Evolutionary conservation across 2,888 invertebrate genomes (phyloP), one percentile per base, ranked within the genome.

Genomic region (Caenorhabditis sp.): DNA sequence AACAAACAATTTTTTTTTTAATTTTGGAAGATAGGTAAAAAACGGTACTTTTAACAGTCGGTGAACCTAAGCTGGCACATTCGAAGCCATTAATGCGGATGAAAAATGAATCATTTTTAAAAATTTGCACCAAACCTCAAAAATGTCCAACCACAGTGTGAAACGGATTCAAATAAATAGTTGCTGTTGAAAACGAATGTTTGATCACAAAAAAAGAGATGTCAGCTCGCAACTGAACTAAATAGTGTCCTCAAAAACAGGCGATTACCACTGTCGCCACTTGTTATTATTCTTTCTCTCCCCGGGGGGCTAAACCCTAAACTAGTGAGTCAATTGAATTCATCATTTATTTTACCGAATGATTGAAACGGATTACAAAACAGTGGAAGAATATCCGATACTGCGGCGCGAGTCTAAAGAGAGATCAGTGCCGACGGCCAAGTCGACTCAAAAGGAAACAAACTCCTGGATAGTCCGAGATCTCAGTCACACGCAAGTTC

Each of bases 231-330:
- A 60, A 35, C 61, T 28, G 61, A 55, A 76, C 60, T 51, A 53
- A 40, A 76, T 61, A 67, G 67, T 68, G 76, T 61, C 67, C 67
- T 67, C 67, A 61, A 76, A 67, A 67, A 76, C 55, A 67, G 61
- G 67, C 35, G 76, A 76, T 76, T 76, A 76, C 60, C 76, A 20
- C 40, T 67, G 76, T 60, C 76, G 68, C 67, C 76, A 76, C 51
- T 65, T 67, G 67, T 67, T 76, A 67, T 76, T 50, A 60, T 74
- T 67, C 67, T 60, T 74, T 58, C 44, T 32, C 72, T 67, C 67
- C 61, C 53, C 13, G 40, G 47, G 40, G 18, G 47, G 28, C 60
- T 44, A 67, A 76, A 67, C 67, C n/a, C 76, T 61, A 61, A 67
- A 67, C 55, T 53, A 61, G 50, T 76, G 76, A 76, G 58, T 74